These are phyloP conservation scores for Cygnus olor DNA, from an alignment of 2,797 vertebrate genomes.

Conservation along the genomic window DNA sequence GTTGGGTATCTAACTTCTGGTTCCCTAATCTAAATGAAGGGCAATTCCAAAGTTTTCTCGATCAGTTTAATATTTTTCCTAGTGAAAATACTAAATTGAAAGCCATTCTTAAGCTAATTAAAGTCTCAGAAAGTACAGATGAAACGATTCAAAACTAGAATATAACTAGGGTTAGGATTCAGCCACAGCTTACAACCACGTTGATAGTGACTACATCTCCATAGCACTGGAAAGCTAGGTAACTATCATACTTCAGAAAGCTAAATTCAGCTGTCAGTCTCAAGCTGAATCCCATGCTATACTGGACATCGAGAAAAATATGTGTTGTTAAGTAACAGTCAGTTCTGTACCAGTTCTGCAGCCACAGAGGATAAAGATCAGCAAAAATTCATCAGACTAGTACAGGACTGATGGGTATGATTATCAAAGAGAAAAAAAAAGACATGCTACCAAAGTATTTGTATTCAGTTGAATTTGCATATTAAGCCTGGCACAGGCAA, in stretches of 20 bases:
- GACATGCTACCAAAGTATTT: neutral
- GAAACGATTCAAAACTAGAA: neutral
- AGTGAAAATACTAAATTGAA: neutral
- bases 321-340: neutral
- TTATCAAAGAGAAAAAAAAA: rapidly evolving
- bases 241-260: neutral
- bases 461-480: neutral
- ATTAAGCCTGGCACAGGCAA: slow-evolving; percentile 33
- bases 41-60: neutral
- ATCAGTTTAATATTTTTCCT: neutral
- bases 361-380: neutral
- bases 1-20: neutral
- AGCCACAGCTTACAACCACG: neutral
- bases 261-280: neutral
- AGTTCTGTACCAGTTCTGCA: neutral
- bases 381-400: neutral
- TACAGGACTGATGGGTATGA: neutral
- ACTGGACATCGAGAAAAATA: neutral
- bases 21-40: neutral
- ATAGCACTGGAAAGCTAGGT: neutral
- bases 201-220: neutral
- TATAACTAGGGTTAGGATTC: neutral
- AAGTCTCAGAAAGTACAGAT: neutral
- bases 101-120: neutral
- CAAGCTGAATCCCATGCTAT: neutral